Base-by-base conservation (phyloP, 2,888 invertebrate species). In the Drosophila aldrichi region DNA sequence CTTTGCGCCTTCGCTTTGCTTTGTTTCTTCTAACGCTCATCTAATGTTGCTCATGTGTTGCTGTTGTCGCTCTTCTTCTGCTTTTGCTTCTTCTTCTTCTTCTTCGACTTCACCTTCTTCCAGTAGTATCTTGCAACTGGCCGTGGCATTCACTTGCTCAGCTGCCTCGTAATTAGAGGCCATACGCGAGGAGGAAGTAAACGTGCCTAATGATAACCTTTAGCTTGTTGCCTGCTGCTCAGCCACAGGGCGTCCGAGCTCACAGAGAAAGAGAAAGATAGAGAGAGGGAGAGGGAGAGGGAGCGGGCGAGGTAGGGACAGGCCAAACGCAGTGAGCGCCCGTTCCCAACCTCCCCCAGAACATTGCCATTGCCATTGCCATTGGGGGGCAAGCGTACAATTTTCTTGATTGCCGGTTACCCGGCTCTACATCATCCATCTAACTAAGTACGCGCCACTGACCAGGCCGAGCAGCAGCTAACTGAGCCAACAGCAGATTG, bases 121-220 rank as follows among this genome's bases (percentile, higher is more conserved):
- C 16, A 60, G 32, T 20, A n/a, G 40, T 5, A 32, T 36, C 61
- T 66, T 34, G 51, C 34, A 46, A 38, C 52, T 40, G 59, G 59
- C 55, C 67, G 40, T 67, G 66, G 77, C 77, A 72, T 75, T 56
- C 54, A 81, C 52, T 71, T 74, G 80, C 52, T 57, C 71, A 65
- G 61, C 65, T 74, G 57, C 58, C 80, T 68, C 74, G 70, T 85
- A 84, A 84, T 89, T 84, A 89, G 89, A 85, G 84, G 70, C 69
- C 74, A 63, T 77, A 81, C 74, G 78, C 72, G 79, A 68, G 74
- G 82, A 77, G 81, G 81, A 82, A 88, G 89, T 88, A 82, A 89
- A 87, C 87, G 81, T 78, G 90, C 86, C 90, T 85, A 85, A 85
- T 86, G 89, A 86, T 85, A 85, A 89, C 90, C 85, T 89, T 84